A percentile compares a stretch with the other conserved stretches of the same genome.
phyloP scores from a whole-genome alignment of 2,888 invertebrate genomes.

The Hofmannophila pseudospretella region DNA sequence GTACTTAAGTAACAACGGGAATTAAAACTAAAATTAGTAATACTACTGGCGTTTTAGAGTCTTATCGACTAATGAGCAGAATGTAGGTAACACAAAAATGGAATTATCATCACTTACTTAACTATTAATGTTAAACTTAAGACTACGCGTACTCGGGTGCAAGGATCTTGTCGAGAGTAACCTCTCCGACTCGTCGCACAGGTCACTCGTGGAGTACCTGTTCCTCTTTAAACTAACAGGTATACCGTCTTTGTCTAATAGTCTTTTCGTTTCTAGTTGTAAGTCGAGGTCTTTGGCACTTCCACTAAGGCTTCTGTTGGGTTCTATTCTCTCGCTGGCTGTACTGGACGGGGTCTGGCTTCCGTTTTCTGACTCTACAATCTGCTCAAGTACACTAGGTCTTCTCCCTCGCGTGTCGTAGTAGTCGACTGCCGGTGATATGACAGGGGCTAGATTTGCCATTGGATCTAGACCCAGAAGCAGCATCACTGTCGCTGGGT shows the following conservation, averaged over 20 bases:
- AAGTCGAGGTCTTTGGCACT: slow-evolving; percentile 50
- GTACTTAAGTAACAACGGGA: slow-evolving; percentile 1
- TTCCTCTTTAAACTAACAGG: slow-evolving; percentile 61
- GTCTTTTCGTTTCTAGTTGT: slow-evolving; percentile 51
- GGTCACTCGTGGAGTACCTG: slow-evolving; percentile 84
- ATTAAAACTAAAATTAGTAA: slow-evolving; percentile 33
- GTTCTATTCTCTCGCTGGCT: slow-evolving; percentile 53
- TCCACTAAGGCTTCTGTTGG: slow-evolving; percentile 43
- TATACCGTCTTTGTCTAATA: slow-evolving; percentile 50
- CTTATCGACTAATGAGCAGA: slow-evolving; percentile 61
- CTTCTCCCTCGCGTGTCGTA: slow-evolving; percentile 57
- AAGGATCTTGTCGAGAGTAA: slow-evolving; percentile 75
- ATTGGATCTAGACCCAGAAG: slow-evolving; percentile 85
- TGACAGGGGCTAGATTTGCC: slow-evolving; percentile 54
- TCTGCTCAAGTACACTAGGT: slow-evolving; percentile 63
- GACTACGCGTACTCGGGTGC: slow-evolving; percentile 81
- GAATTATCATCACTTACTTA: slow-evolving; percentile 46
- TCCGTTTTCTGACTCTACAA: slow-evolving; percentile 63
- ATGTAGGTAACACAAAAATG: slow-evolving; percentile 38
- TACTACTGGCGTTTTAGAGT: slow-evolving; percentile 24
- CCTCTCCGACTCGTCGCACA: slow-evolving; percentile 77
- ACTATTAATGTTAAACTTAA: slow-evolving; percentile 76
- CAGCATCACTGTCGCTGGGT: slow-evolving; percentile 84
- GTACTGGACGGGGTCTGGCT: slow-evolving; percentile 68
- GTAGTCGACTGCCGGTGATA: slow-evolving; percentile 68